Evolutionary conservation across 2,888 invertebrate genomes (phyloP), one percentile per base, ranked within the genome.

Genomic region (Fragum sueziense): DNA sequence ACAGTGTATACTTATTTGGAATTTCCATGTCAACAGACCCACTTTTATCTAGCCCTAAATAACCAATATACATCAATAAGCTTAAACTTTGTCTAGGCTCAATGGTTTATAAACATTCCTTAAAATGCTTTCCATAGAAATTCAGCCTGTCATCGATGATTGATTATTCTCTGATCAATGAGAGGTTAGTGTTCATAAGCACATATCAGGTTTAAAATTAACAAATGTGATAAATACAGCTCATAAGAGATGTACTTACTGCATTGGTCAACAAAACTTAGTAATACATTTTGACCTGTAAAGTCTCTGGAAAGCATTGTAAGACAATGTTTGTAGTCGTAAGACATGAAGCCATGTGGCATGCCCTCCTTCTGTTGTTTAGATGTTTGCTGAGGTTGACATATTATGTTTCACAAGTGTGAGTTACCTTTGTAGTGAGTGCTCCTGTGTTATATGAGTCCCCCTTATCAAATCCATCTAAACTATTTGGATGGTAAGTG

Each of bases 321-420:
- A 9, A 47, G 17, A 47, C 37, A 47, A 47, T 47, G 47, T 47
- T 47, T 47, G 47, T 47, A 47, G n/a, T n/a, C 47, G 3, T 20
- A n/a, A 47, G 47, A 47, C 47, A 20, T 47, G 4, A 4, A 47
- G 17, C 14, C 17, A 3, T 14, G 25, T 65, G 41, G 65, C 65
- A 65, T 65, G 65, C 65, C 37, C 9, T 61, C 37, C 65, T 34
- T 22, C 41, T 65, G 65, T 65, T 65, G 65, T 65, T 65, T 65
- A 65, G n/a, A 41, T 65, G 65, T 65, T 37, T 65, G 65, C 65
- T 65, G 65, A 65, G 65, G 41, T 65, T 65, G 37, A 65, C 37
- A 65, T 65, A 25, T 65, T 65, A 34, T 65, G 37, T 37, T 54
- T 65, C 65, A 65, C 65, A 41, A 65, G 41, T 41, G 37, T 65